Percentiles rank a stretch among this genome's conserved stretches.
Evolutionary conservation across 1,140 invertebrate species (phyloP).

Genomic region (Nixonia krombeini): DNA sequence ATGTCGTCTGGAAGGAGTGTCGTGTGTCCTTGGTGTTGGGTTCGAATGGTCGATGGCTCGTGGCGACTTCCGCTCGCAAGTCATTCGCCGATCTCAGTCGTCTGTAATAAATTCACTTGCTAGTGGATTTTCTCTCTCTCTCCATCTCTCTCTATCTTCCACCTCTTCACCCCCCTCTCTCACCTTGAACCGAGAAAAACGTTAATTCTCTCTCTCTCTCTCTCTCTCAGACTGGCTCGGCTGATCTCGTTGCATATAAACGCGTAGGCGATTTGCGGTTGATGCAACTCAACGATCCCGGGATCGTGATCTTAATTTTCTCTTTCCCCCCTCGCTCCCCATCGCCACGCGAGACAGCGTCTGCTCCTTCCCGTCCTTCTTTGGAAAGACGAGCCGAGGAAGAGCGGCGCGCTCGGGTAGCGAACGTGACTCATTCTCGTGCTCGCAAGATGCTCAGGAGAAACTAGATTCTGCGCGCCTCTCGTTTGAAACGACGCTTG

Average conservation of each 20-base stretch:
- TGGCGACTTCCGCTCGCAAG: constrained; percentile 28
- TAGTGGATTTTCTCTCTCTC: constrained; percentile 17
- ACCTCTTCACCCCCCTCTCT: too few relatives aligned
- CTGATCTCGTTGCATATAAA: constrained; percentile 3
- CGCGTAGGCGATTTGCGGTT: constrained; percentile 43
- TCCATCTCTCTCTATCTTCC: too few relatives aligned
- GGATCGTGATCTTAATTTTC: constrained; percentile 38
- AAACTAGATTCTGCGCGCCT: not conserved
- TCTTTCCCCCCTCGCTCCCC: constrained; percentile 19
- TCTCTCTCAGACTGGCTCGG: too few relatives aligned
- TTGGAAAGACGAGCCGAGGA: constrained; percentile 2
- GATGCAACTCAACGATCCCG: constrained; percentile 26
- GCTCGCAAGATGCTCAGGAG: not conserved
- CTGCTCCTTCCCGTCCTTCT: constrained; percentile 21
- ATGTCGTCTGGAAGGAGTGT: constrained; percentile 8
- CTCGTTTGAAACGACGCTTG: not conserved
- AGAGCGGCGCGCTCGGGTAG: not conserved
- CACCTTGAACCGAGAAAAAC: too few relatives aligned
- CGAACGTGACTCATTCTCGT: constrained; percentile 1
- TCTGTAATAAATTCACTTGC: constrained; percentile 35
- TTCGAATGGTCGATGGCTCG: constrained; percentile 27
- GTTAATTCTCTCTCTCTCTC: too few relatives aligned
- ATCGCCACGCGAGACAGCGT: not conserved
- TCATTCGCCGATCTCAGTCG: constrained; percentile 17
- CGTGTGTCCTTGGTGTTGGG: constrained; percentile 22